A percentile compares a stretch with the other conserved stretches of the same genome.
Evolutionary conservation across 2,113 vertebrate genomes (phyloP).

Genomic region (Morone saxatilis): DNA sequence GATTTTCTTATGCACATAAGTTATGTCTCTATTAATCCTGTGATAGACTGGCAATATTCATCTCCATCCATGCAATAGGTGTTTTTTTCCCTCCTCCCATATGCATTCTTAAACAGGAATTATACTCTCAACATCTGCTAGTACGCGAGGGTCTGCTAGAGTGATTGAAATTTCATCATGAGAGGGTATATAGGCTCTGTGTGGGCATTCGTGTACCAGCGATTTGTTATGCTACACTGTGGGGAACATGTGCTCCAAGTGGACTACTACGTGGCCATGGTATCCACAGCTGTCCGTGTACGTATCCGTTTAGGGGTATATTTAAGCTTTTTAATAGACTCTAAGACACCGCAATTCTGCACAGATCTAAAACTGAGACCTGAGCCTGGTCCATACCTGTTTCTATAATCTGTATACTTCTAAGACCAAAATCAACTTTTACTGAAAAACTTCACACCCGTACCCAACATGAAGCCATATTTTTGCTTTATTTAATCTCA

Average conservation of each 20-base stretch:
- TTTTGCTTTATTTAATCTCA: neutral
- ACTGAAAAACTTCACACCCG: neutral
- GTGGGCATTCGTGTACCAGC: no score
- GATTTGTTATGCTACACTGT: no score
- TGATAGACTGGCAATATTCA: neutral
- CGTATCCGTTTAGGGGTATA: no score
- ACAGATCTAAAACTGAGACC: neutral
- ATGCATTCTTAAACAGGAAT: neutral
- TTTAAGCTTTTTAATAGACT: neutral
- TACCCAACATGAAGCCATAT: neutral
- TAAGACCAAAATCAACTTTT: neutral
- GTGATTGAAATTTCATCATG: no score
- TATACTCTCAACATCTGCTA: no score
- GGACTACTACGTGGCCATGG: no score
- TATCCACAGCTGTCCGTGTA: no score
- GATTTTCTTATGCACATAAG: neutral
- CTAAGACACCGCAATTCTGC: neutral
- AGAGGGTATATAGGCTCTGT: no score
- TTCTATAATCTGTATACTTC: neutral
- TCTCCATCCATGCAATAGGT: neutral
- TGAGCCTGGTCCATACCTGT: neutral
- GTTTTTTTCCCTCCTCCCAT: neutral
- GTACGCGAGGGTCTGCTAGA: no score
- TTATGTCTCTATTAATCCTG: neutral
- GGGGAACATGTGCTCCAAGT: no score